These are phyloP conservation scores for Semnornis frantzii DNA, from an alignment of 2,113 vertebrate genomes.

Conservation along the genomic window DNA sequence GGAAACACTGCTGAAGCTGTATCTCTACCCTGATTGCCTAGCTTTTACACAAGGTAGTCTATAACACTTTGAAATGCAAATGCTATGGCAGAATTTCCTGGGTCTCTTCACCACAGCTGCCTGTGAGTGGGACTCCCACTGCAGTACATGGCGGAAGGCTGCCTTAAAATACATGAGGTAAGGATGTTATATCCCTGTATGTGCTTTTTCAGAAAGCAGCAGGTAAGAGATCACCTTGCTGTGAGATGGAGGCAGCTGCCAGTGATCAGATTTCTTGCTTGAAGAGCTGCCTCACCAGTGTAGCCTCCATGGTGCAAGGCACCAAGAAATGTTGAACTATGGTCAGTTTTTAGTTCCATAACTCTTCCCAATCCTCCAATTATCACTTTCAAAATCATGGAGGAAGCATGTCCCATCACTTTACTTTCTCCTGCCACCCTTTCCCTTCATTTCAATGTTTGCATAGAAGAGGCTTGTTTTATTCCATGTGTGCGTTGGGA, in stretches of 20 bases:
- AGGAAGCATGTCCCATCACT: background rate
- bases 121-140: background rate
- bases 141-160: background rate
- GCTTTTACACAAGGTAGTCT: background rate
- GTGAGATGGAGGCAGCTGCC: background rate
- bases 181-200: background rate
- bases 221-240: background rate
- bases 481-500: background rate
- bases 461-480: background rate
- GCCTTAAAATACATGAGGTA: background rate
- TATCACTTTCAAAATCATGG: background rate
- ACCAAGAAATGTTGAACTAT: background rate
- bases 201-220: background rate
- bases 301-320: background rate
- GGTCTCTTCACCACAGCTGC: accelerated
- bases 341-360: background rate
- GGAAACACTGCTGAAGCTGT: background rate
- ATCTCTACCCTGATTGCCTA: background rate
- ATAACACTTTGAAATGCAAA: background rate
- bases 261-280: background rate
- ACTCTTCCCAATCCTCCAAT: background rate
- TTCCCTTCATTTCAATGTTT: background rate
- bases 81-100: background rate
- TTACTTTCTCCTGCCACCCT: background rate
- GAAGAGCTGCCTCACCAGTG: background rate